phyloP scores from a whole-genome alignment of 2,113 vertebrate genomes.

The Prochilodus magdalenae region DNA sequence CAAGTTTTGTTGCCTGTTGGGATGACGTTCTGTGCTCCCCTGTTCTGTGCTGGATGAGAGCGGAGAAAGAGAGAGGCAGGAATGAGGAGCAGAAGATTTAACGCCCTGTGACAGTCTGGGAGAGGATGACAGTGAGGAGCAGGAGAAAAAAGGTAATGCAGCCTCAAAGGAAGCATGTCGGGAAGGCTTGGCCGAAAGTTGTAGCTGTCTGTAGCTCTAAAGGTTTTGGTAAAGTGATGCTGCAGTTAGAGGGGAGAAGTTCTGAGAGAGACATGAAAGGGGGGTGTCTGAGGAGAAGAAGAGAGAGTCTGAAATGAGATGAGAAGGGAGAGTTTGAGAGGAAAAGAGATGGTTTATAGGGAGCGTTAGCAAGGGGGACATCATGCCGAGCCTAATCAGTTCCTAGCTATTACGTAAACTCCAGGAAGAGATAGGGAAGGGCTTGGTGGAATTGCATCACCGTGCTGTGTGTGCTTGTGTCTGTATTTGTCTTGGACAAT shows the following conservation, averaged over 20 bases:
- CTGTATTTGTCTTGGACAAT: not conserved
- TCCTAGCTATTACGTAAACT: not conserved
- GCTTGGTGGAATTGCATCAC: not conserved
- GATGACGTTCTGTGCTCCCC: not conserved
- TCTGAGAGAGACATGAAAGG: not conserved
- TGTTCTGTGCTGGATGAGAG: not conserved
- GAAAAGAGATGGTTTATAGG: not conserved
- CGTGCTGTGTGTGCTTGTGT: not conserved
- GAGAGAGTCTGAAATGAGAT: conserved; percentile 25
- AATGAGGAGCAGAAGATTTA: conserved; percentile 8
- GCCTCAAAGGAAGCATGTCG: not conserved
- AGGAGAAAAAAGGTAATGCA: conserved; percentile 21
- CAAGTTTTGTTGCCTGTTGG: not conserved
- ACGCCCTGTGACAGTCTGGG: not conserved
- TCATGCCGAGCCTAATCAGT: not conserved
- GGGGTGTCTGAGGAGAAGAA: conserved; percentile 13
- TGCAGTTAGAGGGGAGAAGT: conserved; percentile 29
- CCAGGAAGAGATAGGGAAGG: not conserved
- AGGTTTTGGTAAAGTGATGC: not conserved
- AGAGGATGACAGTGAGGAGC: conserved; percentile 39
- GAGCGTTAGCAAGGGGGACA: not conserved
- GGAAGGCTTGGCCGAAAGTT: not conserved
- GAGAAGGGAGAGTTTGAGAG: conserved; percentile 18
- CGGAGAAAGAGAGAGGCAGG: not conserved
- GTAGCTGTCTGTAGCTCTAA: not conserved